These are phyloP conservation scores for Tipula lateralis DNA, from an alignment of 2,888 invertebrate species.

Conservation along the genomic window DNA sequence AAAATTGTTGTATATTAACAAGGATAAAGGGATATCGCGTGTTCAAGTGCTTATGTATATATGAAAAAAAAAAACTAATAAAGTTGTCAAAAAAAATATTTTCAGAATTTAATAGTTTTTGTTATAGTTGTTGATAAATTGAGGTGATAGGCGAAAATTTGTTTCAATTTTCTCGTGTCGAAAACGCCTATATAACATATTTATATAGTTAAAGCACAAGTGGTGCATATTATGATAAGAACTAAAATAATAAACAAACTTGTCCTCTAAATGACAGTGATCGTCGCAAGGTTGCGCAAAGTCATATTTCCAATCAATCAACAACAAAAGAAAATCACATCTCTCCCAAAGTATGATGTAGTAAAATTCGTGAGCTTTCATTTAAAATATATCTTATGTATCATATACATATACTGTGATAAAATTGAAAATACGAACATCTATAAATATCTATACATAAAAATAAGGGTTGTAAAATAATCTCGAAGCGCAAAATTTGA, in stretches of 20 bases:
- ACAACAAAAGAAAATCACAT: not conserved
- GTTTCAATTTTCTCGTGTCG: slow-evolving; percentile 3
- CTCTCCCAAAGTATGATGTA: not conserved
- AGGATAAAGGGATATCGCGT: not conserved
- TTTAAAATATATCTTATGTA: not conserved
- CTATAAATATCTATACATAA: not conserved
- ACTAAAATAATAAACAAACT: not conserved
- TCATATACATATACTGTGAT: not conserved
- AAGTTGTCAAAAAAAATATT: not conserved
- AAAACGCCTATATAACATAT: not conserved
- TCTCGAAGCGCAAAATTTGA: not conserved
- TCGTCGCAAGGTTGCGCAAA: not conserved
- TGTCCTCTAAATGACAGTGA: not conserved
- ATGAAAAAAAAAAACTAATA: not conserved
- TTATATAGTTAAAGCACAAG: not conserved
- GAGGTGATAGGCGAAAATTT: not conserved
- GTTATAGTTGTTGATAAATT: not conserved
- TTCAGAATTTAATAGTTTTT: not conserved
- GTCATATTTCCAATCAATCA: not conserved
- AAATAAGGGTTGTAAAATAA: not conserved
- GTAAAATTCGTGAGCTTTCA: not conserved
- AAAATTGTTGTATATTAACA: not conserved
- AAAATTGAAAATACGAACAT: slow-evolving; percentile 11
- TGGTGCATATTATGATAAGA: not conserved
- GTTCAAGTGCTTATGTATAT: not conserved